Evolutionary conservation across 2,113 vertebrate genomes (phyloP), one percentile per base, ranked within the genome.

Genomic region (Myocastor coypus): DNA sequence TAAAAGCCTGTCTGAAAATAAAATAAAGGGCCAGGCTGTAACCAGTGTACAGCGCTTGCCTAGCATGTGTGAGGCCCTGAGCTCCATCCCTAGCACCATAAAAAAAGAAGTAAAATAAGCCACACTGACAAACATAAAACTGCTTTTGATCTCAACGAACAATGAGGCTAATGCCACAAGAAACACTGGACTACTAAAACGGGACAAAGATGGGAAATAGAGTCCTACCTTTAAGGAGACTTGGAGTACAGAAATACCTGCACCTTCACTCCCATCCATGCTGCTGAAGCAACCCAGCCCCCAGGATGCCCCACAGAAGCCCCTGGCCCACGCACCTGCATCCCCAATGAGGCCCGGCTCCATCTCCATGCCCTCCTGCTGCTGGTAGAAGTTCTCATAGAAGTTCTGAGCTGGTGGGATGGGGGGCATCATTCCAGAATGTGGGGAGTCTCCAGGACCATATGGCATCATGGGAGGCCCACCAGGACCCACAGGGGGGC

Each of bases 371-470:
- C 98, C 98, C 26, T 99, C 99, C 68, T 98, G 99, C 71, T 99
- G 99, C 32, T 98, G 99, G 98, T 99, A 99, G 97, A 99, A 99
- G 92, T 98, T 98, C 22, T 99, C 99, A n/a, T 99, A 99, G 97
- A 99, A 99, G 87, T 98, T 99, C 69, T 98, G 99, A 0, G 98
- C 97, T 1, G 98, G 98, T 0, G 98, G 98, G 1, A 98, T 98
- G 0, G 99, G 98, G 0, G 99, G 98, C 98, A 99, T 98, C 96
- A 98, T 98, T 26, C 98, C 98, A 0, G 98, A 98, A 20, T 98
- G 99, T 0, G 99, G 98, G 37, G 99, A 98, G 0, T 99, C 99
- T 7, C 98, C 99, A 0, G 99, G 97, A 1, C 98, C 98, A 77
- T 99, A 99, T 32, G 98, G 99, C 98, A 99, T 99, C 98, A 99